Evolutionary conservation across 2,113 vertebrate species (phyloP), one percentile per base, ranked within the genome.

Genomic region (Petroica traversi): DNA sequence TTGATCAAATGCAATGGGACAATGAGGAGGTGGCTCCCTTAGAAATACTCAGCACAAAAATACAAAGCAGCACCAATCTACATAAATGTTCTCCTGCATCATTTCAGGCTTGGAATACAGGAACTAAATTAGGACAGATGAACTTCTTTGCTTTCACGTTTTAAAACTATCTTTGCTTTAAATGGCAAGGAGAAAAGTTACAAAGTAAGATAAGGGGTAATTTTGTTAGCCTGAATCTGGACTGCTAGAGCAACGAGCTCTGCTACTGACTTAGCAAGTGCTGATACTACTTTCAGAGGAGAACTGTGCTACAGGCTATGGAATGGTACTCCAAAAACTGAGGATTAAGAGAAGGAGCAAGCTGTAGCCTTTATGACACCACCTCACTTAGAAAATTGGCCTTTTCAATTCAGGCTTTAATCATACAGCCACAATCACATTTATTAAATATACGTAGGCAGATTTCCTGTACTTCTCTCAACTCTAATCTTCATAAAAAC

Each of bases 391-490:
- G 4, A 77, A 58, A 71, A 58, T 2, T 28, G 5, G 12, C 40
- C 40, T 72, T 38, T 46, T 20, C 36, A 76, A 12, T 15, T 54
- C 26, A 77, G 14, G 6, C 6, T 76, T 85, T 62, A 88, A 58
- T 41, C 4, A 2, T 7, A 64, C 5, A 54, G 31, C 36, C 43
- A 84, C 25, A 58, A 29, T 34, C 15, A 43, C n/a, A 58, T 51
- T 26, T 43, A 61, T 11, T 34, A 33, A 24, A 55, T 43, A 22
- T 0, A 5, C 0, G 1, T 18, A 58, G 19, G 38, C 31, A 38
- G 6, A 40, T 71, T 66, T 86, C 59, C 57, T 38, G 12, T 25
- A 51, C 24, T 74, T 43, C 25, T 57, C 75, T 80, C 46, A 62
- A 62, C 28, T n/a, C 19, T 34, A 9, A 48, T 45, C 49, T 59